These are phyloP conservation scores for Pterocles orientalis DNA, from an alignment of 2,113 vertebrate species.

Conservation along the genomic window DNA sequence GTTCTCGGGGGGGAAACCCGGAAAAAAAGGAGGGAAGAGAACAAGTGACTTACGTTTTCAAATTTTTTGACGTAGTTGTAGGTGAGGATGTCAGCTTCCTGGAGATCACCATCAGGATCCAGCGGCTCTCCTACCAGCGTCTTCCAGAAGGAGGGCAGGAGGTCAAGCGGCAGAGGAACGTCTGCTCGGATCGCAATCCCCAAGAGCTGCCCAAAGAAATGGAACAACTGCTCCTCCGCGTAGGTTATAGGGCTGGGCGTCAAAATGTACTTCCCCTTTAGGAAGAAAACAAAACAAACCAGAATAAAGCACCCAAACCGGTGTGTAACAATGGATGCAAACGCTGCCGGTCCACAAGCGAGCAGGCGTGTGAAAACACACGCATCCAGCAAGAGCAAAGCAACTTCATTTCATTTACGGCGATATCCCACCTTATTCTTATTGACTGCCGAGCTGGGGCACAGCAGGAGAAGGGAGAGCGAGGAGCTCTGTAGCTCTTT, in stretches of 20 bases:
- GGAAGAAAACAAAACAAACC: not conserved
- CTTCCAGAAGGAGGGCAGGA: slow-evolving; percentile 96
- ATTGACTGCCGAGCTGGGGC: slow-evolving; percentile 93
- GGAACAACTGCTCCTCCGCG: slow-evolving; percentile 93
- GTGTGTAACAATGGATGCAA: fast-evolving
- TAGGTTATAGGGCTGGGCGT: slow-evolving; percentile 93
- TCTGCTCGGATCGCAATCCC: slow-evolving; percentile 95
- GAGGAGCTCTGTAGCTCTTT: slow-evolving; percentile 97
- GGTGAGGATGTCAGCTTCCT: slow-evolving; percentile 94
- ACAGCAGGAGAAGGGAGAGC: slow-evolving; percentile 90
- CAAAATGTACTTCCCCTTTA: slow-evolving; percentile 93
- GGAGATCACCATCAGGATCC: slow-evolving; percentile 88
- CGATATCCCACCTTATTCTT: slow-evolving; percentile 89
- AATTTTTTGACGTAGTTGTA: slow-evolving; percentile 96
- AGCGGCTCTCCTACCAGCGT: slow-evolving; percentile 89
- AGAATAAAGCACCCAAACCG: not conserved
- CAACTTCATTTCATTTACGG: not conserved
- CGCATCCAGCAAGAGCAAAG: not conserved
- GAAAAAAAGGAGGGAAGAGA: not conserved
- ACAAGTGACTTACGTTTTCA: slow-evolving; percentile 81
- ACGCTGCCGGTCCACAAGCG: not conserved
- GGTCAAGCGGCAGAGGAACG: slow-evolving; percentile 92
- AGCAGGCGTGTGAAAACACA: not conserved
- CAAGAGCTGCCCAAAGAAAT: slow-evolving; percentile 94
- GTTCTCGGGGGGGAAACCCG: too few relatives aligned